Conservation (phyloP, 2,888 invertebrate species). For the Mylabris sibirica region DNA sequence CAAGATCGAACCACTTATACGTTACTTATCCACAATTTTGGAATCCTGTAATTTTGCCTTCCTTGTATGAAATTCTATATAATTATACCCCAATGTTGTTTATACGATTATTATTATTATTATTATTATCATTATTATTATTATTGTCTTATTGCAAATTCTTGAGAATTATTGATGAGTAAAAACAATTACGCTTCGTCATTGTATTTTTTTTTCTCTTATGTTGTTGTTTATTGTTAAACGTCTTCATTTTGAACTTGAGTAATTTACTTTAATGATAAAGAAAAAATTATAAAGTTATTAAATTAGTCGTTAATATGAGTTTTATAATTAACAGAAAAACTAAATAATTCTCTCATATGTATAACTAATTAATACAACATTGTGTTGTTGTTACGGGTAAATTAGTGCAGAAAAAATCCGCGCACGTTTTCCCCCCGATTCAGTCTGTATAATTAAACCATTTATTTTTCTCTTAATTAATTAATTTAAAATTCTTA, state of each 20-base stretch:
- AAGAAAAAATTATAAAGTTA: background rate
- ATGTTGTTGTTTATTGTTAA: background rate
- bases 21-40: background rate
- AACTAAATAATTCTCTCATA: too few species aligned
- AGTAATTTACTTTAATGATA: background rate
- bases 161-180: background rate
- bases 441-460: too few species aligned
- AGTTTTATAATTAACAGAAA: too few species aligned
- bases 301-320: too few species aligned
- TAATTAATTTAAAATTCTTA: background rate
- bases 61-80: background rate
- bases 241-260: background rate
- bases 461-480: background rate
- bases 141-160: background rate
- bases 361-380: too few species aligned
- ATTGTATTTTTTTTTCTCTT: background rate
- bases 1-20: too few species aligned
- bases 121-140: background rate
- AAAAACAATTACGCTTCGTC: background rate
- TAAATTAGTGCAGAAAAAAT: too few species aligned
- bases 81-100: too few species aligned
- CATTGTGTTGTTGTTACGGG: too few species aligned
- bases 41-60: constrained; percentile 19
- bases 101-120: background rate
- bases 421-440: too few species aligned